Base-by-base conservation (phyloP, 2,888 invertebrate genomes). In the Spodoptera exigua region DNA sequence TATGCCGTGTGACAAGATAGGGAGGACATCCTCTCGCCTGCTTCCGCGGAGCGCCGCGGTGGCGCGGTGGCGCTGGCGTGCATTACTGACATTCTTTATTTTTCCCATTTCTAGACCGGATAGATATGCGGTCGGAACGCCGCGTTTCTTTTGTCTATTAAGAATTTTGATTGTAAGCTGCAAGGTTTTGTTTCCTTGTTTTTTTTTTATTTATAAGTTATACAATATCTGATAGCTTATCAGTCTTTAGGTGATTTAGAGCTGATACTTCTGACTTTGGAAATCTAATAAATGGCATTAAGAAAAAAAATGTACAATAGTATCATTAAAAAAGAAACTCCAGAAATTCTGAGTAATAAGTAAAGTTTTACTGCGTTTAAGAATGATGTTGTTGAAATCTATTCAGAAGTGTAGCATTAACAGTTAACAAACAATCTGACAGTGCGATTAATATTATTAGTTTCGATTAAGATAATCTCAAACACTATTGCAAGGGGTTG, bases 1-100 rank as follows among this genome's bases (percentile, higher is more conserved):
- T 88, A 87, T 85, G 85, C 84, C 83, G 79, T 84, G 84, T 87
- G 91, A 90, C 90, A 89, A 91, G 92, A 91, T 91, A 92, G 86
- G 81, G 79, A 83, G 83, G 86, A 84, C 87, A 83, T 82, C 82
- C 83, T 82, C 83, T 80, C 83, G 84, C 86, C 87, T 84, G 85
- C 83, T 89, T 88, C 87, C 85, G 85, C 35, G 13, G 44, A 73
- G 44, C 79, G 80, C 72, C 79, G 81, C 81, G 74, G 81, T 73
- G 80, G 80, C 78, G 81, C 80, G 81, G 81, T 74, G 79, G 81
- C 82, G 81, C 79, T 76, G 74, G 81, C 80, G 79, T 85, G 86
- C 89, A 88, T 89, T 88, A 88, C 86, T 77, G 74, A 82, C 83
- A 86, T 87, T 82, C 86, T 89, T 90, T 91, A 89, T 90, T 88